Percentiles rank a stretch among this genome's conserved stretches.
phyloP scores from a whole-genome alignment of 2,888 invertebrate genomes.

The Harmothoe impar region DNA sequence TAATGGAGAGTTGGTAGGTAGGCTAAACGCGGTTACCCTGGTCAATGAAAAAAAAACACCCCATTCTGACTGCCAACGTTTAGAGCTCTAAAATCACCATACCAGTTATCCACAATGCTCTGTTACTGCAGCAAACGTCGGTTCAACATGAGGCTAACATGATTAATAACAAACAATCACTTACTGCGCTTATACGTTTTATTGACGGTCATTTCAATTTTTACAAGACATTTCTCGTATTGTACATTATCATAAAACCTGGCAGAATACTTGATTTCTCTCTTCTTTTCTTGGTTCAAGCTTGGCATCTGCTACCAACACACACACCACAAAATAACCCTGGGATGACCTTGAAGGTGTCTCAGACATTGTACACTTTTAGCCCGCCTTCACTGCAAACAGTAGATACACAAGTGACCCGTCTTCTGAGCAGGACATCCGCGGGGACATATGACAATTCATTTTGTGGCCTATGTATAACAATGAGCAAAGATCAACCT shows the following conservation, averaged over 20 bases:
- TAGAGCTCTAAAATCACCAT: too few species aligned
- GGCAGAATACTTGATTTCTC: slow-evolving; percentile 21
- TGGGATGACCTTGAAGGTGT: not conserved
- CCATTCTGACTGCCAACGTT: too few species aligned
- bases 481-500: slow-evolving; percentile 39
- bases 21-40: too few species aligned
- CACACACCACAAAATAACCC: slow-evolving; percentile 16
- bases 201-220: slow-evolving; percentile 3
- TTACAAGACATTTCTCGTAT: slow-evolving; percentile 8
- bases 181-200: not conserved
- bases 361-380: not conserved
- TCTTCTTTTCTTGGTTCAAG: not conserved
- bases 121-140: too few species aligned
- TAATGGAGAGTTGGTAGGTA: too few species aligned
- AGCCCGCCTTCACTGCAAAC: not conserved
- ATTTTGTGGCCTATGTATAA: not conserved
- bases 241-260: slow-evolving; percentile 27
- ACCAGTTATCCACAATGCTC: too few species aligned
- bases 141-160: too few species aligned
- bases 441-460: not conserved
- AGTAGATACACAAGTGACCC: not conserved
- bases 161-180: too few species aligned
- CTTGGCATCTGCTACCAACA: slow-evolving; percentile 12
- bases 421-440: not conserved
- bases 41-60: too few species aligned